Evolutionary conservation across 2,797 vertebrate species (phyloP).

Genomic region (Sardinella longiceps): DNA sequence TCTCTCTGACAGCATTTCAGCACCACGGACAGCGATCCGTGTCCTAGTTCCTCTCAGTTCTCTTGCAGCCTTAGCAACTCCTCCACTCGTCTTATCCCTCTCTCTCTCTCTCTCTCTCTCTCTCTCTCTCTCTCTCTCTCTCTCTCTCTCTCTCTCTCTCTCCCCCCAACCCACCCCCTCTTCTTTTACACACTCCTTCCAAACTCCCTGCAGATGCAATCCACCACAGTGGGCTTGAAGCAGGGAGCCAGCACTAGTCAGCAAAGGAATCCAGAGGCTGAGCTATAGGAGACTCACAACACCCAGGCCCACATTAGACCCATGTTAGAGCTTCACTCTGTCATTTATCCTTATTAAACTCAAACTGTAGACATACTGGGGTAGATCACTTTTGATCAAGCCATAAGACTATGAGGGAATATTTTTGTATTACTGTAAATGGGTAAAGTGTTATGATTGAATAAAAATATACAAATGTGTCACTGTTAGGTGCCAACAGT

Average conservation of each 20-base stretch:
- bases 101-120: neutral
- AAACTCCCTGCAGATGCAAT: conserved; percentile 31
- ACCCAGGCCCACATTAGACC: neutral
- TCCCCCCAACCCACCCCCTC: too few species aligned
- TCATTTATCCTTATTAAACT: too few species aligned
- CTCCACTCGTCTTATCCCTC: neutral
- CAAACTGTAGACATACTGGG: too few species aligned
- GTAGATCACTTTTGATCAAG: neutral
- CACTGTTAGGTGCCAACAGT: neutral
- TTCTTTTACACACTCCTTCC: neutral
- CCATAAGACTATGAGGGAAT: neutral
- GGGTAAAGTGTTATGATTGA: neutral
- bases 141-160: too few species aligned
- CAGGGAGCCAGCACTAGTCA: neutral
- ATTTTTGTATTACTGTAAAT: neutral
- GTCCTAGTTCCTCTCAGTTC: conserved; percentile 5
- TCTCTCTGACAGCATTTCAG: neutral
- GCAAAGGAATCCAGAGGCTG: neutral
- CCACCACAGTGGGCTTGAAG: neutral
- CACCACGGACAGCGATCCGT: conserved; percentile 5
- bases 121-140: neutral
- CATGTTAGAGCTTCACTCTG: too few species aligned
- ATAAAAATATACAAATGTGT: neutral
- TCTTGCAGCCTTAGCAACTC: neutral
- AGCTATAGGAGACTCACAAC: neutral